Evolutionary conservation across 2,797 vertebrate genomes (phyloP).

Genomic region (Chaetophractus vellerosus): DNA sequence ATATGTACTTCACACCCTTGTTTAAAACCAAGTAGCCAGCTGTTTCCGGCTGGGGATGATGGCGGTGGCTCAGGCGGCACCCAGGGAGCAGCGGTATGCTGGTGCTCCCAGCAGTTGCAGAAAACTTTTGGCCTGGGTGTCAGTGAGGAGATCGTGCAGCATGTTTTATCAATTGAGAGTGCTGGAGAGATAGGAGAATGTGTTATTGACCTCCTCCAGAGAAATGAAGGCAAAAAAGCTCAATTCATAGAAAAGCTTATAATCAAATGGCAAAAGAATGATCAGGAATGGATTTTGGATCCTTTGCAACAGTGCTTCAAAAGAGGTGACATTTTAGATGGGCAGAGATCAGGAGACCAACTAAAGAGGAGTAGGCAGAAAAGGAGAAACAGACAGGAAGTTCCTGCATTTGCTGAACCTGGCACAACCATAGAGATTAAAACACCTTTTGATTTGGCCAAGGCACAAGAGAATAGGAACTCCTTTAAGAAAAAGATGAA

Average conservation of each 20-base stretch:
- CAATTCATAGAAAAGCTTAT: constrained; percentile 95
- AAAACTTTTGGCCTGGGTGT: too few species aligned
- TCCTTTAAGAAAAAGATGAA: constrained; percentile 96
- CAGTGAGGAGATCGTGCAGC: constrained; percentile 75
- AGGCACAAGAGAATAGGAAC: constrained; percentile 93
- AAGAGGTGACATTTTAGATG: too few species aligned
- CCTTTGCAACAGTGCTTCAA: constrained; percentile 72
- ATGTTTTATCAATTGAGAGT: constrained; percentile 95
- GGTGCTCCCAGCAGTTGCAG: too few species aligned
- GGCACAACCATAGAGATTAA: constrained; percentile 92
- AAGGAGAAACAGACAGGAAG: too few species aligned
- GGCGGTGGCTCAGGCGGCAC: too few species aligned
- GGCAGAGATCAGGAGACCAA: too few species aligned
- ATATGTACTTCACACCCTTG: too few species aligned
- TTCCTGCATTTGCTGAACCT: too few species aligned
- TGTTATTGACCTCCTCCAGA: constrained; percentile 96
- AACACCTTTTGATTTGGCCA: constrained; percentile 97
- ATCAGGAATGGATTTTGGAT: constrained; percentile 85
- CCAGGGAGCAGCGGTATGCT: too few species aligned
- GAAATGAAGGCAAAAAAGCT: constrained; percentile 93
- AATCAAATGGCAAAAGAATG: constrained; percentile 91
- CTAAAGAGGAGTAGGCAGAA: too few species aligned
- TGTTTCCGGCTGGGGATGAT: too few species aligned
- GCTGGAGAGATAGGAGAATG: constrained; percentile 97
- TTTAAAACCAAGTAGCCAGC: too few species aligned